Evolutionary conservation across 2,888 invertebrate genomes (phyloP), one percentile per base, ranked within the genome.

Genomic region (Acholoe squamosa): DNA sequence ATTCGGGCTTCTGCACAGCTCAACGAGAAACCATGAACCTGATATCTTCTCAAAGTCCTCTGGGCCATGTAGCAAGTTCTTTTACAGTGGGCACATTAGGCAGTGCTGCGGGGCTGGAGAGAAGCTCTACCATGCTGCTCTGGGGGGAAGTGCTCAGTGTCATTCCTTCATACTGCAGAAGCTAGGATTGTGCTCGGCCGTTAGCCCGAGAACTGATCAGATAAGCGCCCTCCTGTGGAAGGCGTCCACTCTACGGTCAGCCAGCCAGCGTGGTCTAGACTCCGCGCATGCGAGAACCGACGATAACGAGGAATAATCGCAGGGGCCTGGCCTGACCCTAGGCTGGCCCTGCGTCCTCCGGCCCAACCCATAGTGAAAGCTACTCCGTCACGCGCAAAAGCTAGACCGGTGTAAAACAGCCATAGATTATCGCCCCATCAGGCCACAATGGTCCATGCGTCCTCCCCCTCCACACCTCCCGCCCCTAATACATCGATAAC

Each of bases 241-340:
- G 25, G 16, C 31, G 31, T 31, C 84, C 84, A 51, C 52, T 84
- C 52, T 34, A 22, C 28, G 51, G 84, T 43, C 84, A 43, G 43
- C 43, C 43, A 43, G 43, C 43, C 43, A 43, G 43, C 84, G 28
- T n/a, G 86, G 86, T 86, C 86, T 86, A 86, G 86, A 12, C 56
- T 86, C 86, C 54, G 52, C 52, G 86, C 86, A 86, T 86, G 86
- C 54, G 86, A 52, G 33, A 86, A 54, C 12, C 22, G 86, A 25
- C 54, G 86, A 86, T 86, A 86, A 86, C 86, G 86, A 86, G 86
- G 33, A 86, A 86, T 86, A 56, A 86, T 86, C 86, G 54, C 51
- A 61, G 43, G 25, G 51, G 12, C 19, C n/a, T 1, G 84, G 43
- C 84, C 25, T 31, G 22, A 19, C 84, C 51, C 84, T 34, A n/a